phyloP scores from a whole-genome alignment of 2,113 vertebrate species.

The Panthera tigris region DNA sequence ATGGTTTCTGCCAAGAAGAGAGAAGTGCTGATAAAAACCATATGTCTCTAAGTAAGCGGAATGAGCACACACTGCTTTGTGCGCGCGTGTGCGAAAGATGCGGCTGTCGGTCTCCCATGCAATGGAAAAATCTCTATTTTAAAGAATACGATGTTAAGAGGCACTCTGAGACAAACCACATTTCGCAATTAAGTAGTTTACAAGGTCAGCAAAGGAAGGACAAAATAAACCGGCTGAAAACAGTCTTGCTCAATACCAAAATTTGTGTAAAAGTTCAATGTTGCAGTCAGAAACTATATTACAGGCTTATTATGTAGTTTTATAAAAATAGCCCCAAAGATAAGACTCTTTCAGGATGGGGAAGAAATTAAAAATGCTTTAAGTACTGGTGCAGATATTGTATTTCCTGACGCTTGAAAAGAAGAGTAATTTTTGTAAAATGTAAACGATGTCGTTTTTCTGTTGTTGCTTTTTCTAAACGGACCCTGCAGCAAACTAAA shows the following conservation, averaged over 20 bases:
- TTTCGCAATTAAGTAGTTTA: conserved; percentile 76
- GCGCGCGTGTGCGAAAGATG: neutral
- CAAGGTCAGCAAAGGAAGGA: conserved; percentile 74
- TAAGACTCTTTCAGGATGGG: neutral
- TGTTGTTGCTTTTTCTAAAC: neutral
- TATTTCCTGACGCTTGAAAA: neutral
- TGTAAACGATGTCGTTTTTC: neutral
- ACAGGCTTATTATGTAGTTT: neutral
- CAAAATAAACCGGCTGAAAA: conserved; percentile 52
- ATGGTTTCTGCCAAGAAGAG: conserved; percentile 46
- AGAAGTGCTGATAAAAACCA: conserved; percentile 73
- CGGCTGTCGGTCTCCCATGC: conserved; percentile 41
- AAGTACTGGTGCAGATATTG: neutral
- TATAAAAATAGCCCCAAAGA: neutral
- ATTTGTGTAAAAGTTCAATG: conserved; percentile 58
- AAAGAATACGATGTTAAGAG: conserved; percentile 75
- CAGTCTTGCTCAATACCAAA: conserved; percentile 69
- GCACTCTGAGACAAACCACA: conserved; percentile 62
- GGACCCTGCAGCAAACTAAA: neutral
- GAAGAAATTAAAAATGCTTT: neutral
- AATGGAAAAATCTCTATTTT: conserved; percentile 78
- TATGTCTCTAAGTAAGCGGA: conserved; percentile 57
- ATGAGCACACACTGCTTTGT: neutral
- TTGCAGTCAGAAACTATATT: neutral
- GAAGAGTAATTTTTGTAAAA: neutral